phyloP scores from a whole-genome alignment of 1,140 invertebrate species.

The Onthophagus taurus region DNA sequence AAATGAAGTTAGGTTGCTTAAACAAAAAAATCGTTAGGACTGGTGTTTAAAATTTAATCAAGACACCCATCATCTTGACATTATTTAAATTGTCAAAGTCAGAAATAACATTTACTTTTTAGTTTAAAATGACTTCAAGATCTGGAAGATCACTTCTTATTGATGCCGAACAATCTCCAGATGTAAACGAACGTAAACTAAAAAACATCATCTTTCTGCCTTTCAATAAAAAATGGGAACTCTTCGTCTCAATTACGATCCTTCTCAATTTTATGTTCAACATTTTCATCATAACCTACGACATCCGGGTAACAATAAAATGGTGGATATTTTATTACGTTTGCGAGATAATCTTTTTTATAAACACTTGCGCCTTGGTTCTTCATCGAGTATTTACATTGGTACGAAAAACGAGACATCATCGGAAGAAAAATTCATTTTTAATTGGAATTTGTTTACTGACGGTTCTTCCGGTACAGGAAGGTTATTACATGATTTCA shows the following conservation, averaged over 20 bases:
- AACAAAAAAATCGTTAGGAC: no score
- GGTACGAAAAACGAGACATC: not conserved
- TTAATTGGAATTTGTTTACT: not conserved
- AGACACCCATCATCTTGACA: no score
- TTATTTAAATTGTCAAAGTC: no score
- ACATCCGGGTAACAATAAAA: not conserved
- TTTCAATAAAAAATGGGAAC: conserved; percentile 7
- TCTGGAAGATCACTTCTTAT: no score
- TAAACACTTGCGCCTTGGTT: conserved; percentile 6
- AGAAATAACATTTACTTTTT: no score
- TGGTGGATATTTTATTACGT: not conserved
- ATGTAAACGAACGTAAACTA: conserved; percentile 1
- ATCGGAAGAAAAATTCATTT: not conserved
- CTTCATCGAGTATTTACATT: conserved; percentile 2
- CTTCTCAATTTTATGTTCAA: not conserved
- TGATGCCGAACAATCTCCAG: no score
- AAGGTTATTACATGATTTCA: not conserved
- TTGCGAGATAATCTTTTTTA: not conserved
- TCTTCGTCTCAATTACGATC: not conserved
- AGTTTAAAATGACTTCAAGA: no score
- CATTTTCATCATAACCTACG: not conserved
- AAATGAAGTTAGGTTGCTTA: no score
- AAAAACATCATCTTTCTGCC: conserved; percentile 11
- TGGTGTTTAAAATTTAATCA: no score
- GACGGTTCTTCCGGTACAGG: not conserved